Evolutionary conservation across 2,888 invertebrate genomes (phyloP), one percentile per base, ranked within the genome.

Genomic region (Synergus itoensis): DNA sequence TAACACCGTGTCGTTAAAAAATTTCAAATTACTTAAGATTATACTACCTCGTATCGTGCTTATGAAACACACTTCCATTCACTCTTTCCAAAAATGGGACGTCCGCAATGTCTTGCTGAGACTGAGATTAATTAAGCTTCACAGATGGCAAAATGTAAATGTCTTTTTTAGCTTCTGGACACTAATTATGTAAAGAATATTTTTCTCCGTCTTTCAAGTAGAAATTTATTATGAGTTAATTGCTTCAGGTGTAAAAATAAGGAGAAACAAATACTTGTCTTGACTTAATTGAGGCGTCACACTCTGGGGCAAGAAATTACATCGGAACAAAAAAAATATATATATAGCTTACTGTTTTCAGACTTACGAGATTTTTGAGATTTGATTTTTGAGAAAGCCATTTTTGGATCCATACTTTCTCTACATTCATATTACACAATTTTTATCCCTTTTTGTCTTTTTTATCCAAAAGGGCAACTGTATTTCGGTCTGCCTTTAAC

Each of bases 41-140:
- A 69, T 73, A 53, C 36, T 36, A 73, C 53, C 48, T 48, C n/a
- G 48, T 48, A 48, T 48, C 69, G 48, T 73, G 36, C 48, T 73
- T 73, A 53, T 48, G 36, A 73, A 73, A 73, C 16, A 4, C 73
- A 28, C n/a, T 73, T 73, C 73, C 73, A 73, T 73, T 73, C 53
- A 53, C 53, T 53, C 36, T 28, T 48, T 73, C 45, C 73, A 28
- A 73, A 73, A 73, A 73, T 53, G 73, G 73, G n/a, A 73, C 16
- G 53, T n/a, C 16, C 48, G 53, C n/a, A 7, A 48, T 48, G 2
- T 53, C 48, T 73, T 53, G 28, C 36, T 11, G 48, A 36, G 48
- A 73, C 73, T 48, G n/a, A 53, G 53, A 36, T 36, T 53, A 73
- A 73, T 73, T 53, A 53, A 53, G 73, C 53, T 16, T 73, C 48